Percentiles rank a stretch among this genome's conserved stretches.
phyloP scores from a whole-genome alignment of 2,113 vertebrate genomes.

The Anarrhichthys ocellatus region DNA sequence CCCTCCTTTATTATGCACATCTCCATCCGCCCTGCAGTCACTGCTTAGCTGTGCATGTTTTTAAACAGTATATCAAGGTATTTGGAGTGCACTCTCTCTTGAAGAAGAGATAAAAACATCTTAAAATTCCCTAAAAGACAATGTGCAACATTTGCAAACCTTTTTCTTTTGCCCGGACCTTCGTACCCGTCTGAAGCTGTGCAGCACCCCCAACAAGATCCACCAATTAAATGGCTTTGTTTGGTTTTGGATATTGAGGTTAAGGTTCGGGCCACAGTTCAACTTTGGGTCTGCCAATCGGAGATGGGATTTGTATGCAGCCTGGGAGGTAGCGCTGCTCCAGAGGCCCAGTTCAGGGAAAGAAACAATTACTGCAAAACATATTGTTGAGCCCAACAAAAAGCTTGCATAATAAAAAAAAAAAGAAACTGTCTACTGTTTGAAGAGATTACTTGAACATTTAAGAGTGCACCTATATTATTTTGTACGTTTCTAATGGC shows the following conservation, averaged over 20 bases:
- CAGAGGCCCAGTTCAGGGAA: conserved; percentile 21
- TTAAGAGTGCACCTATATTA: neutral
- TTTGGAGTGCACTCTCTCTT: neutral
- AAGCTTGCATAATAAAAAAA: conserved; percentile 9
- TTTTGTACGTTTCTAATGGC: conserved; percentile 19
- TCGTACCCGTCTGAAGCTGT: neutral
- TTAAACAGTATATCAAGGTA: neutral
- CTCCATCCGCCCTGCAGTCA: neutral
- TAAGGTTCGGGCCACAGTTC: conserved; percentile 45
- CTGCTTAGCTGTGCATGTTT: neutral
- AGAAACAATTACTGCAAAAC: conserved; percentile 53
- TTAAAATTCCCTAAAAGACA: conserved; percentile 20
- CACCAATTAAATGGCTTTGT: conserved; percentile 38
- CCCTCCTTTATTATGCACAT: neutral
- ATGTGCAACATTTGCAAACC: neutral
- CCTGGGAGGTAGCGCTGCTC: conserved; percentile 8
- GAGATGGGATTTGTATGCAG: conserved; percentile 27
- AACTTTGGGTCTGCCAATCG: conserved; percentile 21
- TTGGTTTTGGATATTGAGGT: conserved; percentile 44
- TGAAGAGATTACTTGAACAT: conserved; percentile 4
- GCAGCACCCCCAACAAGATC: conserved; percentile 10
- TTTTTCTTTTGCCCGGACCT: neutral
- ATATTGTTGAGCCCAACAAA: conserved; percentile 22
- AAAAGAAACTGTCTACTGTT: neutral
- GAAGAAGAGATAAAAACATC: neutral